These are phyloP conservation scores for Lydus trimaculatus DNA, from an alignment of 2,888 invertebrate genomes.

Conservation along the genomic window DNA sequence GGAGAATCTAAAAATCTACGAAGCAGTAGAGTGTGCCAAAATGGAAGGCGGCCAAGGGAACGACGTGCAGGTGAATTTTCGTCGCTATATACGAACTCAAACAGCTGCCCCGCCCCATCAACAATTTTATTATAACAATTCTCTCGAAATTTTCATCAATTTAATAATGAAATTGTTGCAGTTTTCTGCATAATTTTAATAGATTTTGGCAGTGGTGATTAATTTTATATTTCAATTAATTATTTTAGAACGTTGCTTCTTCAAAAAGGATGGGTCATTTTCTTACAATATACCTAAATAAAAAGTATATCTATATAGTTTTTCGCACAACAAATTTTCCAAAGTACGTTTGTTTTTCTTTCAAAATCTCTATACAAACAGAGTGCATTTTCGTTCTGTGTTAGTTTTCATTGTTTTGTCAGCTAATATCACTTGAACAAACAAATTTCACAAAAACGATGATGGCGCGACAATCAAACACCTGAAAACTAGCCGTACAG, in stretches of 20 bases:
- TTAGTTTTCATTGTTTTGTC: conserved; percentile 10
- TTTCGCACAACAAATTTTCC: conserved; percentile 21
- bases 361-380: conserved; percentile 10
- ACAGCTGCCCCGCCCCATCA: conserved; percentile 42
- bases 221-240: too few species aligned
- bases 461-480: neutral
- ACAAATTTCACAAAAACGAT: conserved; percentile 14
- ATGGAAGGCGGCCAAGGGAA: conserved; percentile 24
- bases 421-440: conserved; percentile 14
- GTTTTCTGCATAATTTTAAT: conserved; percentile 47
- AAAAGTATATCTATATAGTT: conserved; percentile 17
- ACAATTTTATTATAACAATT: conserved; percentile 34
- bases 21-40: conserved; percentile 11
- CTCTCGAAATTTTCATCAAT: conserved; percentile 13
- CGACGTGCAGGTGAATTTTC: conserved; percentile 31
- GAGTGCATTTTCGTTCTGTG: conserved; percentile 10
- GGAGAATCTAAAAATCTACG: conserved; percentile 13
- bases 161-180: conserved; percentile 25
- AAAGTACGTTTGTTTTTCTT: neutral
- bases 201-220: conserved; percentile 56
- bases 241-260: conserved; percentile 47
- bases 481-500: neutral
- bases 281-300: conserved; percentile 13
- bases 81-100: conserved; percentile 48
- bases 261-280: conserved; percentile 32